Evolutionary conservation across 2,113 vertebrate species (phyloP), one percentile per base, ranked within the genome.

Genomic region (Labrus mixtus): DNA sequence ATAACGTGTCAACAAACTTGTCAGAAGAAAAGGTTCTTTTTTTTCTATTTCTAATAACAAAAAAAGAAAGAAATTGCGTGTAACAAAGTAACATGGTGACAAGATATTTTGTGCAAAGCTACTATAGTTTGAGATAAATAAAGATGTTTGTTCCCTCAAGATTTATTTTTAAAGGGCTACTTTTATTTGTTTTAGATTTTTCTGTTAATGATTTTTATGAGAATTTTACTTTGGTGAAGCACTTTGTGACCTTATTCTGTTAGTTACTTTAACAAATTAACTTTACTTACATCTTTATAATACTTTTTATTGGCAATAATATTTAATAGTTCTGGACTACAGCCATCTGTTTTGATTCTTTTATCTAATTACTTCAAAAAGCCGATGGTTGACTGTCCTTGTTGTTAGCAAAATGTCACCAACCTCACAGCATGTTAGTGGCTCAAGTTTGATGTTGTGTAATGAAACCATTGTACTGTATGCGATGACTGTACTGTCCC

Each of bases 401-500:
- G 55, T 23, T 41, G 36, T 23, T 59, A 68, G 37, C n/a, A 60
- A 54, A 48, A 43, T 55, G 16, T 55, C 64, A 46, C 16, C 50
- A 43, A 50, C 56, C 51, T 8, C 16, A 43, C 45, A 54, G 46
- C 25, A 29, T 17, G 33, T 16, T 57, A 50, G 4, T 71, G 12
- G 19, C 61, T 62, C 45, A 11, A 15, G 56, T 12, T 10, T 55
- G 68, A 62, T 74, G 46, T 76, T 84, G 55, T 9, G 10, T 65
- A 85, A 84, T 59, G 69, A 68, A 73, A 20, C 0, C 25, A 54
- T 37, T 53, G 29, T 68, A 81, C 76, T 63, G 58, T 60, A 86
- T 8, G 15, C 62, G 66, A 79, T 84, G 70, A 83, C 59, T 89
- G 57, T 70, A 77, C 62, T 46, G 43, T 63, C 59, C 72, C 56